A percentile compares a stretch with the other conserved stretches of the same genome.
phyloP scores from a whole-genome alignment of 2,888 invertebrate species.

The Galeruca laticollis region DNA sequence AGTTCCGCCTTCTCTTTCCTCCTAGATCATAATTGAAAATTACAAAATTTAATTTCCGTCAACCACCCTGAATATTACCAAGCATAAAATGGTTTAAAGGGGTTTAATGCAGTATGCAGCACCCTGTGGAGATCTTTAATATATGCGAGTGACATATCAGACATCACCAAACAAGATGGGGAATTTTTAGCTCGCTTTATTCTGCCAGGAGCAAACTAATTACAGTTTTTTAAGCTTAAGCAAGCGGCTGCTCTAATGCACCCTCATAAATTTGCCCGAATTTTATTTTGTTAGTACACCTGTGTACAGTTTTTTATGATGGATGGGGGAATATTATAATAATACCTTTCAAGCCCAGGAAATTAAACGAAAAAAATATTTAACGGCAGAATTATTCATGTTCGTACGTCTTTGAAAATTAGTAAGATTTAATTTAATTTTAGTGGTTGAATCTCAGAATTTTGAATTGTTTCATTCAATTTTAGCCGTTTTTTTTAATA shows the following conservation, averaged over 20 bases:
- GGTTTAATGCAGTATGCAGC: background rate
- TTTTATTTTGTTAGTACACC: slow-evolving; percentile 8
- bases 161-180: slow-evolving; percentile 18
- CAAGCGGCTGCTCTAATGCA: background rate
- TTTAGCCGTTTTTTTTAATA: too few relatives aligned
- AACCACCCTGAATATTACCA: background rate
- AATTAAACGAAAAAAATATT: too few relatives aligned
- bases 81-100: background rate
- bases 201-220: slow-evolving; percentile 4
- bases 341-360: background rate
- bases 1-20: too few relatives aligned
- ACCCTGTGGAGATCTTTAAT: slow-evolving; percentile 11
- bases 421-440: too few relatives aligned
- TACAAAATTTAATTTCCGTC: background rate
- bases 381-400: background rate
- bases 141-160: slow-evolving; percentile 22
- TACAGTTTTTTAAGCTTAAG: slow-evolving; percentile 5
- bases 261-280: slow-evolving; percentile 12
- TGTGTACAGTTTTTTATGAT: slow-evolving; percentile 19
- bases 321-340: slow-evolving; percentile 2
- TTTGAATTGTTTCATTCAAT: too few relatives aligned
- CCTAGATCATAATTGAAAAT: background rate
- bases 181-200: slow-evolving; percentile 9
- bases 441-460: too few relatives aligned
- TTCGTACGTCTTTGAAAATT: too few relatives aligned